Evolutionary conservation across 1,140 invertebrate genomes (phyloP), one percentile per base, ranked within the genome.

Genomic region (Cherax quadricarinatus): DNA sequence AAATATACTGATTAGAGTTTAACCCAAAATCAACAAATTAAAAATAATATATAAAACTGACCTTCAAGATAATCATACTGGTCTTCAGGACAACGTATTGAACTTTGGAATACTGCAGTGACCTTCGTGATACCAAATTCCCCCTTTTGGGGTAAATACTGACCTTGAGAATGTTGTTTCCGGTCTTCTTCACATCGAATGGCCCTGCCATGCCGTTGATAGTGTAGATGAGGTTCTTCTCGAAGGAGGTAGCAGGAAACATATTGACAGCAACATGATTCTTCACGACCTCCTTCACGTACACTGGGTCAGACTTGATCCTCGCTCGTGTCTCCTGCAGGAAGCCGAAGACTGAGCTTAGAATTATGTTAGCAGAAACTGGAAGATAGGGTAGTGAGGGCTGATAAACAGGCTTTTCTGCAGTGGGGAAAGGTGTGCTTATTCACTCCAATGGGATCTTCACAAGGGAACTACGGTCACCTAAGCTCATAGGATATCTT

Each of bases 231-330:
- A 96, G 93, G 53, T 95, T 94, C 0, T 94, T 94, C 89, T 94
- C 94, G 92, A 95, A 96, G 12, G 95, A 94, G 24, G 95, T 95
- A 9, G 94, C 94, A 1, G 94, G 94, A 75, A 95, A 94, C 95
- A 95, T 95, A 87, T 94, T 95, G 73, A 95, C 94, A 4, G 94
- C 94, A 7, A 96, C 94, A 92, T 96, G 95, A 91, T 95, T 96
- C 86, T 95, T 95, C 6, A 95, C 94, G 30, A 95, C 94, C 89
- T 95, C 94, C 21, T 94, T 94, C 9, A 95, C 93, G 79, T 94
- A 94, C 24, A 93, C 93, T 0, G 92, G 87, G 87, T 95, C 95
- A 7, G 93, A 94, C 93, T 94, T 95, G 4, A 96, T 89, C n/a
- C 93, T 92, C 60, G 94, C 81, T 1, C 95, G 88, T 48, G 92